Conservation (phyloP, 2,888 invertebrate species). For the Zele albiditarsus region DNA sequence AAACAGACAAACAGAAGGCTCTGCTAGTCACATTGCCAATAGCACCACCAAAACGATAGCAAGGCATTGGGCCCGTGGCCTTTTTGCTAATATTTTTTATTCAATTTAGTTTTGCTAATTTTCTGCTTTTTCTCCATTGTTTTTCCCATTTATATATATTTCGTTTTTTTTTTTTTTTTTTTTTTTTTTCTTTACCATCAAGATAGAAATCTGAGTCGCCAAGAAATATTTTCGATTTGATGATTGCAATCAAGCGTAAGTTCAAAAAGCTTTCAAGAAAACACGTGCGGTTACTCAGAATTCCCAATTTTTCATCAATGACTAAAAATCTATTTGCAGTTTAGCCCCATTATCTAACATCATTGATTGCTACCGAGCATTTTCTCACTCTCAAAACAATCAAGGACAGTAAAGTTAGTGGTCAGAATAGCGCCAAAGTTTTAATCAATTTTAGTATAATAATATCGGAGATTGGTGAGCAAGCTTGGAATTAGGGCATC, state of each 20-base stretch:
- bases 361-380: slow-evolving; percentile 22
- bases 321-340: neutral
- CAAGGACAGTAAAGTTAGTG: slow-evolving; percentile 14
- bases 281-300: slow-evolving; percentile 20
- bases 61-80: slow-evolving; percentile 56
- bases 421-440: neutral
- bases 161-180: slow-evolving; percentile 16
- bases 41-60: slow-evolving; percentile 64
- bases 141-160: neutral
- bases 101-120: neutral
- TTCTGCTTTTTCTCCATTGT: neutral
- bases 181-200: neutral
- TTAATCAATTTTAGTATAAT: neutral
- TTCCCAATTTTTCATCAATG: slow-evolving; percentile 7
- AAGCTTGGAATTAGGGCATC: slow-evolving; percentile 25
- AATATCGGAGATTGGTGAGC: slow-evolving; percentile 11
- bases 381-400: slow-evolving; percentile 1
- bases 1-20: slow-evolving; percentile 71
- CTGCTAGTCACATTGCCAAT: slow-evolving; percentile 69
- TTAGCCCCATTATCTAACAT: neutral
- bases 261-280: neutral
- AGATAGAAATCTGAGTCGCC: slow-evolving; percentile 35
- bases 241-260: slow-evolving; percentile 19
- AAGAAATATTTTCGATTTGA: neutral
- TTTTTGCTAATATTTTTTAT: slow-evolving; percentile 38